Evolutionary conservation across 2,888 invertebrate species (phyloP).

Genomic region (Malthinus seriepunctatus): DNA sequence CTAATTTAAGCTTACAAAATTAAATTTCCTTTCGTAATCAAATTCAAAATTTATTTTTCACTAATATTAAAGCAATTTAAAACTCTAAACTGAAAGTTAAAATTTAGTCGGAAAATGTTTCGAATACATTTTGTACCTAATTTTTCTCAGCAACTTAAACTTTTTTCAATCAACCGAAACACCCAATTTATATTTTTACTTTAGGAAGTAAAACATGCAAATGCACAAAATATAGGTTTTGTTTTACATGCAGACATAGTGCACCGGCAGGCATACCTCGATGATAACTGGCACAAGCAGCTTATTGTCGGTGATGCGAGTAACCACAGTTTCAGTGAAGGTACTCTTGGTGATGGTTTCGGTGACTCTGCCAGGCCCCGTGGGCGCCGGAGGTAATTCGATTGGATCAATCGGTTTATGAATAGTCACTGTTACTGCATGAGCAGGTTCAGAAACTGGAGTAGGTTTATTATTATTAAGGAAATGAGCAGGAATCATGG

Average conservation of each 20-base stretch:
- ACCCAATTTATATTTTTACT: neutral
- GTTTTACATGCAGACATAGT: conserved; percentile 22
- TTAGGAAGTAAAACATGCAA: conserved; percentile 8
- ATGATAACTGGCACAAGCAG: conserved; percentile 83
- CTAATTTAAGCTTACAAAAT: no score
- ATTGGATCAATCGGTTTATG: conserved; percentile 68
- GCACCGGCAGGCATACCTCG: conserved; percentile 70
- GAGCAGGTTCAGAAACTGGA: conserved; percentile 39
- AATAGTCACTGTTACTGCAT: conserved; percentile 81
- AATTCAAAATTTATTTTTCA: no score
- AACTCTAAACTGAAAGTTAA: no score
- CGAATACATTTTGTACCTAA: no score
- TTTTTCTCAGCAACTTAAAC: no score
- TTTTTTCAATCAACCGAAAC: no score
- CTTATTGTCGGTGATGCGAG: conserved; percentile 90
- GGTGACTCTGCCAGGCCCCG: conserved; percentile 83
- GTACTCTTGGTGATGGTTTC: conserved; percentile 96
- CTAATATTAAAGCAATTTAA: no score
- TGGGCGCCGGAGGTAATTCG: conserved; percentile 81
- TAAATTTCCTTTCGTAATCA: no score
- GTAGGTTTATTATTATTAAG: conserved; percentile 52
- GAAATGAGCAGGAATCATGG: conserved; percentile 93
- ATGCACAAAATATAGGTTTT: conserved; percentile 11
- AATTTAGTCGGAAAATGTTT: no score
- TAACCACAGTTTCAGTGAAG: conserved; percentile 93